Conservation (phyloP, 2,888 invertebrate genomes). For the Aphodius granarius region DNA sequence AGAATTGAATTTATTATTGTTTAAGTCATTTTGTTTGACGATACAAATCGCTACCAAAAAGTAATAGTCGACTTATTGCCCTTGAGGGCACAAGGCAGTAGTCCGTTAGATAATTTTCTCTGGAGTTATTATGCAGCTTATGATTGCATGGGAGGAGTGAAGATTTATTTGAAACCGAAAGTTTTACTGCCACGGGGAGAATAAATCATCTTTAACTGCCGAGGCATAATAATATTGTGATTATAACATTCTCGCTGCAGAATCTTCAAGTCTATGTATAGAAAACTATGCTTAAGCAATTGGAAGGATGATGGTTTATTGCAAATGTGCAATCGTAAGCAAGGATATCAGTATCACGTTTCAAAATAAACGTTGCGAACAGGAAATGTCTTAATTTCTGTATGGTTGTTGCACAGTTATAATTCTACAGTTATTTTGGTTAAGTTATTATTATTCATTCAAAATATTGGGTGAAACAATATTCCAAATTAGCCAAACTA, state of each 20-base stretch:
- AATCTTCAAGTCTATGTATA: not conserved
- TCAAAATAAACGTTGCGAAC: not conserved
- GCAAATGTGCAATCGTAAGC: not conserved
- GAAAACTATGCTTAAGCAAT: not conserved
- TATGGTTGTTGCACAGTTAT: no score
- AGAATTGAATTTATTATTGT: no score
- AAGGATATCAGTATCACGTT: not conserved
- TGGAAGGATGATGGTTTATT: not conserved
- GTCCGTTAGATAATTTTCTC: not conserved
- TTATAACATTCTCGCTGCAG: not conserved
- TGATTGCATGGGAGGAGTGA: not conserved
- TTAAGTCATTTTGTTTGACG: no score
- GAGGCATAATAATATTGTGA: not conserved
- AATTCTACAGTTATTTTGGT: no score
- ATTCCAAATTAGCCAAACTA: no score
- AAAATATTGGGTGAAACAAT: no score
- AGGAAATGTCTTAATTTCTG: no score
- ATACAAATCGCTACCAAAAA: no score
- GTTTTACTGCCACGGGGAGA: not conserved
- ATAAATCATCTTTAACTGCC: not conserved
- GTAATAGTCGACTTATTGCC: no score
- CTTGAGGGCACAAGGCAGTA: no score
- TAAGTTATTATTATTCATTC: no score
- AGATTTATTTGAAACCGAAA: not conserved
- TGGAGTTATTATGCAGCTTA: not conserved